Base-by-base conservation (phyloP, 2,888 invertebrate genomes). In the Steromphala cineraria region DNA sequence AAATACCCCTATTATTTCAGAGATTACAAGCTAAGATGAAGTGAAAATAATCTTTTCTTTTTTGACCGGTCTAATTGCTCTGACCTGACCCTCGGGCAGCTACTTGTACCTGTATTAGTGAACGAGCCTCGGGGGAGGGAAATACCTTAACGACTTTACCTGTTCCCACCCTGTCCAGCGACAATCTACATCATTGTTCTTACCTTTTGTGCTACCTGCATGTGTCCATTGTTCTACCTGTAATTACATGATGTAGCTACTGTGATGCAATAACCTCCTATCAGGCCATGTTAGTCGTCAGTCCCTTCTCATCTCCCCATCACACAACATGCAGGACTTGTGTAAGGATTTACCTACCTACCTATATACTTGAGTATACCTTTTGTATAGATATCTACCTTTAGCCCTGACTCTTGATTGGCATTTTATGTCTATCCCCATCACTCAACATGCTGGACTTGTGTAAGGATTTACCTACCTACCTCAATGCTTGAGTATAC, bases 1-100 rank as follows among this genome's bases (percentile, higher is more conserved):
- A 71, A n/a, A 71, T 71, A 36, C 28, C 31, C 71, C 71, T 36
- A 71, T 71, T 71, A 71, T 71, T 71, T 71, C 71, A 71, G 36
- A 36, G 71, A 28, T 71, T 71, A 71, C 4, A 19, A 36, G 36
- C 40, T 71, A 71, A 71, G 71, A 71, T 71, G 71, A 40, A 71
- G 71, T 28, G 36, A 71, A 71, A 71, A 71, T 71, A 71, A 19
- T 40, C 71, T 71, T 31, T 71, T 71, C 71, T 71, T 40, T 71
- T 71, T 71, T 40, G 46, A 46, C 15, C 71, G 15, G 15, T 40
- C 71, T 71, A 71, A 71, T 71, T 71, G 71, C 71, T 19, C 36
- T 71, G 62, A 24, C 62, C 36, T 71, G 36, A 36, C 71, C 71
- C 24, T 40, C 3, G 28, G 71, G 71, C 71, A 4, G 17, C 40